These are phyloP conservation scores for Periphyllus acericola DNA, from an alignment of 2,888 invertebrate species.

Conservation along the genomic window DNA sequence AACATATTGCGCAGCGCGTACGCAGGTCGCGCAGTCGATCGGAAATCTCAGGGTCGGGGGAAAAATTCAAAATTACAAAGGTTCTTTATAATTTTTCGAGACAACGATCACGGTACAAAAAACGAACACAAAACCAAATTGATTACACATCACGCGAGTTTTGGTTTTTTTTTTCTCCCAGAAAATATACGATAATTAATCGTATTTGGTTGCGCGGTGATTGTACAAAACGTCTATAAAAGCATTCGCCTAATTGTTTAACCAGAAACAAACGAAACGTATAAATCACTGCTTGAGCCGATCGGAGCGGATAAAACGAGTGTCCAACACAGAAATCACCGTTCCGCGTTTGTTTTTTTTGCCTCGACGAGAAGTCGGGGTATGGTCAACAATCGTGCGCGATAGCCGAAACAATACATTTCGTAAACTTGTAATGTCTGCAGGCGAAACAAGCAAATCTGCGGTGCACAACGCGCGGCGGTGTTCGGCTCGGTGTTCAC, in stretches of 20 bases:
- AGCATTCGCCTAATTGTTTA: background rate
- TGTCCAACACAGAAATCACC: background rate
- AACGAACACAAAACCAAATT: too few relatives aligned
- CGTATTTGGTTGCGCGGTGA: background rate
- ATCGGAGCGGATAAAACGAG: background rate
- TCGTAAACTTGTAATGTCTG: too few relatives aligned
- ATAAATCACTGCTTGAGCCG: background rate
- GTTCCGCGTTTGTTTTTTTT: background rate
- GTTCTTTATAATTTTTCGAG: background rate
- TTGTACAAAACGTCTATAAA: background rate
- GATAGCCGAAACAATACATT: background rate
- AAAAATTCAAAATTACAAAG: background rate
- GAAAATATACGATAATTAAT: too few relatives aligned
- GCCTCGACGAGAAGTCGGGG: background rate
- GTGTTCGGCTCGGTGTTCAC: constrained; percentile 21
- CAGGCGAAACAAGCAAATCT: background rate
- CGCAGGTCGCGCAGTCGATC: background rate
- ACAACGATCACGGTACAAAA: background rate
- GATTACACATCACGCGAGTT: too few relatives aligned
- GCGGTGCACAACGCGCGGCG: background rate
- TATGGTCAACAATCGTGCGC: background rate
- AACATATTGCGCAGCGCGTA: background rate
- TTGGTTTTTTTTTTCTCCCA: too few relatives aligned
- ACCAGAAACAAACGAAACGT: background rate
- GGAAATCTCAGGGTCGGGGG: background rate